phyloP scores from a whole-genome alignment of 2,113 vertebrate species.

The Isurus oxyrinchus region DNA sequence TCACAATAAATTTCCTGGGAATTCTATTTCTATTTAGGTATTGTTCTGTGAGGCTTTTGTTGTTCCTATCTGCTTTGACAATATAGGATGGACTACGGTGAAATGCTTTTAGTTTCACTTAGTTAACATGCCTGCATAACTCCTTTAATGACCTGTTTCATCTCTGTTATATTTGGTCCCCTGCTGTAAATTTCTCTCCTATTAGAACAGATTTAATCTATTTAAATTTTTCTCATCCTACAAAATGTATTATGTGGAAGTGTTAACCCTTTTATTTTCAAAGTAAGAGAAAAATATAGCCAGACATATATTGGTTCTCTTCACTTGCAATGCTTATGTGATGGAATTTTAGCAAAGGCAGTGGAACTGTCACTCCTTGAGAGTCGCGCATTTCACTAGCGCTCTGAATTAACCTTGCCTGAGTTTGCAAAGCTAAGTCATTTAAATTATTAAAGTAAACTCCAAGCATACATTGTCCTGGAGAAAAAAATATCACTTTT shows the following conservation, averaged over 20 bases:
- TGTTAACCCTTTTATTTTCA: neutral
- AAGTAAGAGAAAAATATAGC: neutral
- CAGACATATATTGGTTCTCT: neutral
- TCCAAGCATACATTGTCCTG: neutral
- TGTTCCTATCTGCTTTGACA: neutral
- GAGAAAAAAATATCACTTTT: neutral
- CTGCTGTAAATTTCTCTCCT: neutral
- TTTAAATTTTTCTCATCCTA: neutral
- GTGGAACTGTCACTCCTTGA: neutral
- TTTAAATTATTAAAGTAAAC: neutral
- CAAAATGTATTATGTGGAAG: neutral
- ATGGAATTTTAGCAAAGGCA: neutral
- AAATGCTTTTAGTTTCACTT: neutral
- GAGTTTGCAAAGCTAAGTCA: neutral
- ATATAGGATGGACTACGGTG: neutral
- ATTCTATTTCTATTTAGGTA: neutral
- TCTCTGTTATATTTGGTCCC: neutral
- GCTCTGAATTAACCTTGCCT: neutral
- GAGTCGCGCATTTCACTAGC: neutral
- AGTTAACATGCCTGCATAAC: neutral
- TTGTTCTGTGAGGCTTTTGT: neutral
- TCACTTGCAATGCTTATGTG: neutral
- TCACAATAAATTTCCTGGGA: neutral
- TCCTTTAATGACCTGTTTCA: neutral
- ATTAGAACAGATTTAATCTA: neutral